Conservation (phyloP, 2,797 vertebrate species). For the Knipowitschia caucasica region DNA sequence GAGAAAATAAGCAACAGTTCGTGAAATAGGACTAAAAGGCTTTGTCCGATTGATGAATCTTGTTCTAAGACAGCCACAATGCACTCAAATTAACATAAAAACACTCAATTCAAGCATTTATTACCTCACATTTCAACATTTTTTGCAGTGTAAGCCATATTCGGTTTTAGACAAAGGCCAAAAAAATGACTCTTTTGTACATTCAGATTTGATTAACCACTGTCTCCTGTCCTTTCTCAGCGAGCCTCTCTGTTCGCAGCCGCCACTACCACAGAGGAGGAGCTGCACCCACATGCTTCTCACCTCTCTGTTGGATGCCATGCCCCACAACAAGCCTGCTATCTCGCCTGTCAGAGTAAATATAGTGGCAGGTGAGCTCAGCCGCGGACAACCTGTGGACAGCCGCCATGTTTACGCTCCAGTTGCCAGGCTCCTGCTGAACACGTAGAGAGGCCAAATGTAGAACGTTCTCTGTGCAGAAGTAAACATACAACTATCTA, state of each 20-base stretch:
- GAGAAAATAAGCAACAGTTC: no score
- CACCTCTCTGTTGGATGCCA: conserved; percentile 40
- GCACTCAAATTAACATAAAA: no score
- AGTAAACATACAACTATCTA: no score
- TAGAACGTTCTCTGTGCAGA: conserved; percentile 11
- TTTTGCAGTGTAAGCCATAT: no score
- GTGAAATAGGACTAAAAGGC: no score
- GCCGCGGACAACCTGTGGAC: conserved; percentile 57
- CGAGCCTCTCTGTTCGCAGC: conserved; percentile 15
- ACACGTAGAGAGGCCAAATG: conserved; percentile 48
- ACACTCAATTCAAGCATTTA: no score
- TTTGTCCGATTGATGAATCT: no score
- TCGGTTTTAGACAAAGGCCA: no score
- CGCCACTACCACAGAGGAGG: conserved; percentile 20
- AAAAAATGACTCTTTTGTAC: no score
- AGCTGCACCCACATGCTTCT: conserved; percentile 38
- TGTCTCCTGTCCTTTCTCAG: conserved; percentile 9
- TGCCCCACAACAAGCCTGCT: conserved; percentile 48
- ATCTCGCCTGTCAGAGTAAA: conserved; percentile 70
- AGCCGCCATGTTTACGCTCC: conserved; percentile 61
- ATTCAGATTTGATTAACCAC: background rate
- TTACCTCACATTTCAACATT: no score
- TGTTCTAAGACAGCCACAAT: no score
- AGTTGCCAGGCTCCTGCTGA: conserved; percentile 63
- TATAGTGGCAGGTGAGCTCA: conserved; percentile 69